phyloP scores from a whole-genome alignment of 2,113 vertebrate species.

The Oryzias javanicus region DNA sequence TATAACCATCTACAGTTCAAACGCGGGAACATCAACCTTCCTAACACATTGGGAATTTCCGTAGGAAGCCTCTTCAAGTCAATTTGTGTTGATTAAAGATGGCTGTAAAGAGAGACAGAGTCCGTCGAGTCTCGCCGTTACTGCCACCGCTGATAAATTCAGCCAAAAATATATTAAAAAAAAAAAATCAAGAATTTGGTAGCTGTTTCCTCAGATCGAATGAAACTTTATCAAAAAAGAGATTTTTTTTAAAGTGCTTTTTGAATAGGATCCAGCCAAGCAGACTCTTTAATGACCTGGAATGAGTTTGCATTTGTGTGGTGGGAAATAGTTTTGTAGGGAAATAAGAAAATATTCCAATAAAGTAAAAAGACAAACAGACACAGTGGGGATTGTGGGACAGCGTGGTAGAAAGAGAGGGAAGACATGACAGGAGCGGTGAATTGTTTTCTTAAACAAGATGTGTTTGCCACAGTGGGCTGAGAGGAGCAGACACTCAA shows the following conservation, averaged over 20 bases:
- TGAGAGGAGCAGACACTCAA: too few species aligned
- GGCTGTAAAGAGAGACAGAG: constrained; percentile 9
- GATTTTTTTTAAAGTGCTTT: constrained; percentile 14
- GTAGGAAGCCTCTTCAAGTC: constrained; percentile 23
- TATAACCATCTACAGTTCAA: constrained; percentile 3
- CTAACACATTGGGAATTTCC: constrained; percentile 17
- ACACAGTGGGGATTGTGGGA: too few species aligned
- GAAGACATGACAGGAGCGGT: too few species aligned
- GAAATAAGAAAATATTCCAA: too few species aligned
- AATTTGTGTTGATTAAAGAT: constrained; percentile 19
- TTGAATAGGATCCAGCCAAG: constrained; percentile 21
- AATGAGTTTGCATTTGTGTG: constrained; percentile 21
- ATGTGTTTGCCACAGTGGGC: too few species aligned
- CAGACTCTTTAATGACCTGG: constrained; percentile 39
- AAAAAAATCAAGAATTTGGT: constrained; percentile 2
- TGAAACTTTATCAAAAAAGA: constrained; percentile 8
- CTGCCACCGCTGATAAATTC: neutral
- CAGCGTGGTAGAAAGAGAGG: too few species aligned
- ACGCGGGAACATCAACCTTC: constrained; percentile 5
- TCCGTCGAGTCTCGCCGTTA: neutral
- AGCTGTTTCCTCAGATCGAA: constrained; percentile 3
- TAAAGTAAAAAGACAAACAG: too few species aligned
- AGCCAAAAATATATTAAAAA: neutral
- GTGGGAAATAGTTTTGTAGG: neutral
- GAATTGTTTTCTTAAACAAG: too few species aligned